A percentile compares a stretch with the other conserved stretches of the same genome.
Evolutionary conservation across 2,888 invertebrate species (phyloP).

Genomic region (Phania funesta): DNA sequence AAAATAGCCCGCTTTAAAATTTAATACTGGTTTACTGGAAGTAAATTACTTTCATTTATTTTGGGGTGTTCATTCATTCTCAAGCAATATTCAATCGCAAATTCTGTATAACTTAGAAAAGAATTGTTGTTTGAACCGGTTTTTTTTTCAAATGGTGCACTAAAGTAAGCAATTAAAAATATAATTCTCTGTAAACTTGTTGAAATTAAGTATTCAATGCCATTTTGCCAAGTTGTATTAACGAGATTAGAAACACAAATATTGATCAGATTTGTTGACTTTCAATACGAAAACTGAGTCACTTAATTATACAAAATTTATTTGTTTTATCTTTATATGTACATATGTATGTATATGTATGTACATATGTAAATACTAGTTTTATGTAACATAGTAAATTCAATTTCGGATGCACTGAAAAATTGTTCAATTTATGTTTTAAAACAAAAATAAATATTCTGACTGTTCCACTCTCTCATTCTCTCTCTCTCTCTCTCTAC

Average conservation of each 20-base stretch:
- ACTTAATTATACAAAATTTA: not conserved
- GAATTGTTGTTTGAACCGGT: slow-evolving; percentile 40
- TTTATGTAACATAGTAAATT: too few species aligned
- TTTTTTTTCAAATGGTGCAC: not conserved
- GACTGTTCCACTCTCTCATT: too few species aligned
- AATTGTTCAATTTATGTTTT: too few species aligned
- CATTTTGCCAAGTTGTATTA: not conserved
- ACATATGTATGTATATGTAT: too few species aligned
- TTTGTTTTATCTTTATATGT: not conserved
- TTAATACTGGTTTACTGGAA: slow-evolving; percentile 41
- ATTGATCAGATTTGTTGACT: not conserved
- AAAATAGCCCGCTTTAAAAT: not conserved
- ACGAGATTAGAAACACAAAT: not conserved
- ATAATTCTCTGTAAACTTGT: slow-evolving; percentile 15
- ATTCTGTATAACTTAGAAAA: slow-evolving; percentile 5
- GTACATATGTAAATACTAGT: not conserved
- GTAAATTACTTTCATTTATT: slow-evolving; percentile 70
- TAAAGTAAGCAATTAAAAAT: slow-evolving; percentile 23
- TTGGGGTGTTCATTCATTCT: slow-evolving; percentile 56
- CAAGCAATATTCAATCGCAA: slow-evolving; percentile 3
- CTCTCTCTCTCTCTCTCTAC: too few species aligned
- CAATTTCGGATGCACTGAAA: too few species aligned
- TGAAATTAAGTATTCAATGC: slow-evolving; percentile 23
- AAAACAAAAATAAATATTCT: too few species aligned
- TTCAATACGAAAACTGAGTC: not conserved